Evolutionary conservation across 35 echinoderm and acorn worm genomes (phyloP), one percentile per base, ranked within the genome.

Genomic region (Eucidaris tribuloides): DNA sequence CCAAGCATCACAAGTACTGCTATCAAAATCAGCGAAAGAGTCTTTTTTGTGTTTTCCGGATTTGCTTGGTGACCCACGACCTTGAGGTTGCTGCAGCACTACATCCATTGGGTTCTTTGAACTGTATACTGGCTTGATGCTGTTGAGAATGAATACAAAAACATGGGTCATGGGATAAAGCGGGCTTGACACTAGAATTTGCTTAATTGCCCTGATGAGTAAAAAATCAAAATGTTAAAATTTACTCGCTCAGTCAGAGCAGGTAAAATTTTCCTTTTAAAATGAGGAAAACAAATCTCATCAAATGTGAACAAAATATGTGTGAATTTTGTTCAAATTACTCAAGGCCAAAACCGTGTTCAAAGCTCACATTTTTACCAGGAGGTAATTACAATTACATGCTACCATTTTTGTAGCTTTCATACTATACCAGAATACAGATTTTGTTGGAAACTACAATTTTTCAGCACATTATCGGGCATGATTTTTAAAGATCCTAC

Each of bases 1-100:
- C 92, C 92, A 94, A 18, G 76, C 87, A 85, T 94, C 92, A 38
- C 79, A 90, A 76, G 87, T 94, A 63, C 68, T 94, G 86, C 80
- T 84, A 38, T 89, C 92, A 85, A 89, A 94, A 18, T 89, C 88
- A 29, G 92, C 92, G 85, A 94, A 94, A 29, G 92, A 84, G 64
- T 94, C 92, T 28, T 82, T 82, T 71, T 85, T 88, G 45, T 89
- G 84, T 31, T 88, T 37, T 30, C 55, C 42, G 25, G 72, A 63
- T 60, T 93, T 93, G 58, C 81, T 76, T 35, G 77, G 76, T 56
- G 84, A 81, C 17, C 42, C 23, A 25, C 60, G 55, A 60, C 58
- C 76, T 55, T 48, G 84, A 28, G 91, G 52, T 48, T 94, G 86
- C 18, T 65, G 77, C 9, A 62, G 81, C 29, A 94, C 85, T 25